These are phyloP conservation scores for Gastrophryne carolinensis DNA, from an alignment of 2,797 vertebrate genomes.

Conservation along the genomic window DNA sequence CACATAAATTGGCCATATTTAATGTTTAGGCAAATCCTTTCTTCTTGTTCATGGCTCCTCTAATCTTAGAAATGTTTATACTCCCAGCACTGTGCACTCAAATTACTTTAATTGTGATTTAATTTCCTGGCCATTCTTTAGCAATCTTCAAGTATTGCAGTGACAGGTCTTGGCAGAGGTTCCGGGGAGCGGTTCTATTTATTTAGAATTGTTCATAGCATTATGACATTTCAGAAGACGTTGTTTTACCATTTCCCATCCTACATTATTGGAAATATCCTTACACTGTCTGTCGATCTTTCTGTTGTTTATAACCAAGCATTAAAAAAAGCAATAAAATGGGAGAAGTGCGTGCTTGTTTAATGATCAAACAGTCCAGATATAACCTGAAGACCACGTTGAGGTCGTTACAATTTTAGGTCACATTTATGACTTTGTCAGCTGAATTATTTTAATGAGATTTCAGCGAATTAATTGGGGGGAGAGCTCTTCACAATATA, in stretches of 20 bases:
- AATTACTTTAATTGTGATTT: too few relatives aligned
- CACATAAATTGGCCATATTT: too few relatives aligned
- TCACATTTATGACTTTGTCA: conserved; percentile 72
- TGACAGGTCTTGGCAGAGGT: not conserved
- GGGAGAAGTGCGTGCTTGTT: not conserved
- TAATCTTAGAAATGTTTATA: too few relatives aligned
- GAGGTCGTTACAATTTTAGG: conserved; percentile 74
- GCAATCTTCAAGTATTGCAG: not conserved
- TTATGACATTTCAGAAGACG: too few relatives aligned
- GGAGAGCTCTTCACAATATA: conserved; percentile 59
- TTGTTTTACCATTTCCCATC: not conserved
- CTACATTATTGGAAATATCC: not conserved
- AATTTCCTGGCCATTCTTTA: not conserved
- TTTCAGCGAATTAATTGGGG: conserved; percentile 76
- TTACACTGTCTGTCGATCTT: not conserved
- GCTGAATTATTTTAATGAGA: conserved; percentile 76
- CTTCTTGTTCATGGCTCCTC: too few relatives aligned
- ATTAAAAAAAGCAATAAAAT: not conserved
- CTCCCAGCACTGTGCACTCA: too few relatives aligned
- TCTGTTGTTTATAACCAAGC: not conserved
- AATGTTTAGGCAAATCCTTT: too few relatives aligned
- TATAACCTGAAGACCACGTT: conserved; percentile 52
- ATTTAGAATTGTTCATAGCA: not conserved
- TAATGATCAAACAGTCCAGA: too few relatives aligned
- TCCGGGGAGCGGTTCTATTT: not conserved